Evolutionary conservation across 1,140 invertebrate species (phyloP).

Genomic region (Neoseiulus cucumeris): DNA sequence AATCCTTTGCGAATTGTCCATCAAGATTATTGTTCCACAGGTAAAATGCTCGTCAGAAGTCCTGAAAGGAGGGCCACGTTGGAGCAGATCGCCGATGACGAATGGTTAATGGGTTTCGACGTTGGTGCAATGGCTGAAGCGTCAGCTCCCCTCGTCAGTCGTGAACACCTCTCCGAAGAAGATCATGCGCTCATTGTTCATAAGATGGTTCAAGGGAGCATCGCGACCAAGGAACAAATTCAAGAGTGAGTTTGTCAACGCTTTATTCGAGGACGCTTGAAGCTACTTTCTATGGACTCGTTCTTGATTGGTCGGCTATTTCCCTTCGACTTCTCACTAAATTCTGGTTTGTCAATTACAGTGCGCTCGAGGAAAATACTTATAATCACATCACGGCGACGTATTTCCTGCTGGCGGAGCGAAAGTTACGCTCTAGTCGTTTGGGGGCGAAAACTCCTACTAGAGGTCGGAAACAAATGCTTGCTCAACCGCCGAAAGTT

Average conservation of each 20-base stretch:
- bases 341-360: constrained; percentile 25
- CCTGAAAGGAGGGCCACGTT: constrained; percentile 71
- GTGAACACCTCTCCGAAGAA: constrained; percentile 66
- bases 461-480: constrained; percentile 1
- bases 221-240: constrained; percentile 81
- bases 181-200: constrained; percentile 78
- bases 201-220: constrained; percentile 86
- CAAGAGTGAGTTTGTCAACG: constrained; percentile 48
- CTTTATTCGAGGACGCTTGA: too few species aligned
- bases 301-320: too few species aligned
- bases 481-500: constrained; percentile 15
- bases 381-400: constrained; percentile 98
- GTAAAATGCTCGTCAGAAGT: constrained; percentile 72
- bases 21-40: constrained; percentile 48
- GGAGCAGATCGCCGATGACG: constrained; percentile 64
- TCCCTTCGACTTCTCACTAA: background rate
- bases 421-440: constrained; percentile 43
- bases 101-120: constrained; percentile 41
- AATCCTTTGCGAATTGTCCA: background rate
- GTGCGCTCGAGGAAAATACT: constrained; percentile 77
- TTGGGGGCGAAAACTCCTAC: constrained; percentile 17
- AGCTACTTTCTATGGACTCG: too few species aligned
- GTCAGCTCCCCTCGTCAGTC: constrained; percentile 51
- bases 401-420: constrained; percentile 86
- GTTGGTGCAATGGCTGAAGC: constrained; percentile 31